Percentiles rank a stretch among this genome's conserved stretches.
These are phyloP conservation scores for Mesoclemmys tuberculata DNA, from an alignment of 2,113 vertebrate genomes.

Conservation along the genomic window DNA sequence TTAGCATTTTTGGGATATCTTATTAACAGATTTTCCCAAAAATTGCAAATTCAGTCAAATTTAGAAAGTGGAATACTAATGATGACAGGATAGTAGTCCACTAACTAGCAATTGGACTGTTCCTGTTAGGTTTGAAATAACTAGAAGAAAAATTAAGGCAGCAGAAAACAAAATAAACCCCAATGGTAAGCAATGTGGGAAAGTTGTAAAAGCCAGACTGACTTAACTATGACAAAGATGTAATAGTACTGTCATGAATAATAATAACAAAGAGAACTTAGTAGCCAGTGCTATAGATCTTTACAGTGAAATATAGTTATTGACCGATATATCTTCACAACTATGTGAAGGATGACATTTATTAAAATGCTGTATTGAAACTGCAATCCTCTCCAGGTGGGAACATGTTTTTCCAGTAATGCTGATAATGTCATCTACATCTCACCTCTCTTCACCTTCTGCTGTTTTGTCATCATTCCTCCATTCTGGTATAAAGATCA, in stretches of 20 bases:
- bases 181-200: background rate
- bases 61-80: background rate
- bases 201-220: background rate
- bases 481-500: background rate
- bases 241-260: accelerated
- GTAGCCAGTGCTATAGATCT: background rate
- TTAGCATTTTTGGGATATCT: background rate
- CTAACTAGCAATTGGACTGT: background rate
- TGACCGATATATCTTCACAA: background rate
- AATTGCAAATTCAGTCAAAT: background rate
- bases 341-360: background rate
- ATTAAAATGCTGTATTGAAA: background rate
- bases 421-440: background rate
- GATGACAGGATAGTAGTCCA: background rate
- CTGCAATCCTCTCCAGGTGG: background rate
- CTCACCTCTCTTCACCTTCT: background rate
- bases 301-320: background rate
- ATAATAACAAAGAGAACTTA: background rate
- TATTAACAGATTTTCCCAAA: background rate
- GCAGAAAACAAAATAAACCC: background rate
- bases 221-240: background rate
- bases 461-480: background rate
- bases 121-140: background rate
- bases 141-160: background rate
- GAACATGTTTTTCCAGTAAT: background rate